phyloP scores from a whole-genome alignment of 2,888 invertebrate genomes.

The Pegoplata infirma region DNA sequence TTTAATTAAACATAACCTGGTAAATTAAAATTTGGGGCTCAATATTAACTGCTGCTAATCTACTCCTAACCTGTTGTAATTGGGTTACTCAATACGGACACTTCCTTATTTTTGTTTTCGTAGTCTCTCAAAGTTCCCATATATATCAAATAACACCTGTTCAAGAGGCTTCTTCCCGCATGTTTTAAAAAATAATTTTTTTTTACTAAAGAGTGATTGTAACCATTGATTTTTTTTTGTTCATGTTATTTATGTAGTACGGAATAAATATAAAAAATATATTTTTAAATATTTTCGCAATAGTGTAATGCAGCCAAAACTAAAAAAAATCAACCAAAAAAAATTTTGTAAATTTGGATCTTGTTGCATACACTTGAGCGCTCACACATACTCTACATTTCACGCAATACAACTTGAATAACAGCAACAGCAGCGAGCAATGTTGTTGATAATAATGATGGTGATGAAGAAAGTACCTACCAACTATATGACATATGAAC shows the following conservation, averaged over 20 bases:
- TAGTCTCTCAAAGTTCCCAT: slow-evolving; percentile 41
- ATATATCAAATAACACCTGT: slow-evolving; percentile 53
- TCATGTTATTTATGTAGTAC: background rate
- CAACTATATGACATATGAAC: no score
- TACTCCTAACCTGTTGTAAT: slow-evolving; percentile 30
- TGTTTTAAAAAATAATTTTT: no score
- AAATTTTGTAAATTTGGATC: slow-evolving; percentile 53
- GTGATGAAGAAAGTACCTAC: slow-evolving; percentile 44
- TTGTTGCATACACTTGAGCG: slow-evolving; percentile 60
- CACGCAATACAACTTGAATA: slow-evolving; percentile 50
- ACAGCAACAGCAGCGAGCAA: background rate
- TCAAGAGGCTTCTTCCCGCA: slow-evolving; percentile 43
- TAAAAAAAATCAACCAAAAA: background rate
- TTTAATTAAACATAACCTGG: no score
- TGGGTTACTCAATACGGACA: no score
- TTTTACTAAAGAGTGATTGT: slow-evolving; percentile 1
- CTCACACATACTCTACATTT: slow-evolving; percentile 55
- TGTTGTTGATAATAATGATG: background rate
- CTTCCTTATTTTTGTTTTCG: no score
- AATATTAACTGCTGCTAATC: slow-evolving; percentile 1
- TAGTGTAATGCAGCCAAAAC: background rate
- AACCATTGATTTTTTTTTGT: background rate
- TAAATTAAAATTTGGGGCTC: no score
- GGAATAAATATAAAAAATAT: background rate
- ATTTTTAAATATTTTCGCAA: slow-evolving; percentile 9